A percentile compares a stretch with the other conserved stretches of the same genome.
Evolutionary conservation across 2,888 invertebrate species (phyloP).

Genomic region (Drosophila kuntzei): DNA sequence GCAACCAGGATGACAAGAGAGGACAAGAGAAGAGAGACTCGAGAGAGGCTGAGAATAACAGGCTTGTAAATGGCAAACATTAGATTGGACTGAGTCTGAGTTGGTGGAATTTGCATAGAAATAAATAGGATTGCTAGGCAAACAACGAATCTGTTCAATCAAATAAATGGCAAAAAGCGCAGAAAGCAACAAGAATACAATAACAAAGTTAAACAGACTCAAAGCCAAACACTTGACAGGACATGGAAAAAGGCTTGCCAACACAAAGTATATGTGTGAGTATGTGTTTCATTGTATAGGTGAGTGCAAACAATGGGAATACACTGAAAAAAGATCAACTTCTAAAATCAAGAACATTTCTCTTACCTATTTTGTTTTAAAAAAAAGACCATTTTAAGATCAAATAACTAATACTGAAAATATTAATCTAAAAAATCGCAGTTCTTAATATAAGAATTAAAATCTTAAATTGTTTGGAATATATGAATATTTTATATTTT

Average conservation of each 20-base stretch:
- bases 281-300: constrained; percentile 3
- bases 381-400: no score
- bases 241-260: constrained; percentile 65
- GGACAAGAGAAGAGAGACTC: not conserved
- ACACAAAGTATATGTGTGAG: constrained; percentile 21
- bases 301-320: no score
- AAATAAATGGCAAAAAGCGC: constrained; percentile 44
- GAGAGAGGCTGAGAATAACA: constrained; percentile 16
- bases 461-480: no score
- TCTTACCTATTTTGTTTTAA: no score
- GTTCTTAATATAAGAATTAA: no score
- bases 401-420: no score
- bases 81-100: not conserved
- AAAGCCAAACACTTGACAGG: constrained; percentile 65
- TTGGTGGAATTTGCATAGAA: constrained; percentile 35
- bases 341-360: no score
- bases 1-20: constrained; percentile 6
- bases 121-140: constrained; percentile 51
- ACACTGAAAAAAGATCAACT: no score
- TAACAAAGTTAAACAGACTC: no score
- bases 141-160: constrained; percentile 59
- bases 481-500: no score
- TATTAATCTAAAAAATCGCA: no score
- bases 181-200: constrained; percentile 15
- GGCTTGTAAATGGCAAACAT: constrained; percentile 3